Evolutionary conservation across 2,797 vertebrate genomes (phyloP).

Genomic region (Pseudochirops corinnae): DNA sequence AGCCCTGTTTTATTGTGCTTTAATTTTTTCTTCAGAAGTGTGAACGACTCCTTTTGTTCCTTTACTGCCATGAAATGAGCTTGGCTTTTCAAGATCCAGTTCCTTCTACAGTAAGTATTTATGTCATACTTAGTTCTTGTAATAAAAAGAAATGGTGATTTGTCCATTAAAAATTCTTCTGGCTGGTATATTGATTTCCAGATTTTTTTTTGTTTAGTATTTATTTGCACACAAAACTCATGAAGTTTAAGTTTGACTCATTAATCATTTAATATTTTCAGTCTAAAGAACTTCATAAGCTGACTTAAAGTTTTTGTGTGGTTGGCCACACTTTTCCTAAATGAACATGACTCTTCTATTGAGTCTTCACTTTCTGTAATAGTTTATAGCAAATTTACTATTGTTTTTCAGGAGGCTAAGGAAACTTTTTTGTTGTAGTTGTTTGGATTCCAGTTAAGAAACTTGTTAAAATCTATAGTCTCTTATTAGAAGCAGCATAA

Average conservation of each 20-base stretch:
- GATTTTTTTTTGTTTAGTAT: slow-evolving; percentile 11
- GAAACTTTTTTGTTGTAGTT: not conserved
- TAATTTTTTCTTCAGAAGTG: slow-evolving; percentile 84
- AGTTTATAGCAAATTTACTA: not conserved
- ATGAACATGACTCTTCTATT: slow-evolving; percentile 4
- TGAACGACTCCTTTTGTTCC: slow-evolving; percentile 87
- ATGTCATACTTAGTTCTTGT: slow-evolving; percentile 8
- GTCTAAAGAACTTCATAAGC: slow-evolving; percentile 14
- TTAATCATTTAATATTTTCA: slow-evolving; percentile 25
- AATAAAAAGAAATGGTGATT: not conserved
- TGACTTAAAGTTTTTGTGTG: not conserved
- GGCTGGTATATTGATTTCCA: slow-evolving; percentile 30
- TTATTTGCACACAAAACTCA: slow-evolving; percentile 15
- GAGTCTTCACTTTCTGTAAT: not conserved
- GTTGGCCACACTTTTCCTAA: not conserved
- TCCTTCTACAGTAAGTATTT: slow-evolving; percentile 86
- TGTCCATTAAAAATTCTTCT: not conserved
- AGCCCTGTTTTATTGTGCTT: slow-evolving; percentile 5
- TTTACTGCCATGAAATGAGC: slow-evolving; percentile 91
- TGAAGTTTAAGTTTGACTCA: slow-evolving; percentile 1
- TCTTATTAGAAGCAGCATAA: not conserved
- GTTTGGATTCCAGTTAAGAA: not conserved
- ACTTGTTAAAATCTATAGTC: too few species aligned
- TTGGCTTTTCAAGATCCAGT: slow-evolving; percentile 90
- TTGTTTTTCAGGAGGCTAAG: slow-evolving; percentile 37